Conservation (phyloP, 2,888 invertebrate species). For the Fabriciana adippe region DNA sequence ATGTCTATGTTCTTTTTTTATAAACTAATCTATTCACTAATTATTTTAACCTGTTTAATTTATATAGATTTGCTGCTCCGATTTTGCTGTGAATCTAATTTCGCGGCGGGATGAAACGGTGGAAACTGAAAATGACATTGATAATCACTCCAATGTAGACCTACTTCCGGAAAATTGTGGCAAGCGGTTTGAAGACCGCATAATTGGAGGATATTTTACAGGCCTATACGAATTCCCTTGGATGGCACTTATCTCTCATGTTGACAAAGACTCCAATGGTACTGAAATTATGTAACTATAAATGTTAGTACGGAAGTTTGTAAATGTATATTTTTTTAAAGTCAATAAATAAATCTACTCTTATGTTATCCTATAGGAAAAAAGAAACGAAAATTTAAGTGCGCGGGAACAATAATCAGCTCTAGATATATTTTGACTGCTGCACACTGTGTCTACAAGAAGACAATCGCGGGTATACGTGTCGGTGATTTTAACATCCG, state of each 20-base stretch:
- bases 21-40: no score
- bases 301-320: neutral
- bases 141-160: conserved; percentile 45
- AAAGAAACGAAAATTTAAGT: conserved; percentile 55
- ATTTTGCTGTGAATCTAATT: conserved; percentile 9
- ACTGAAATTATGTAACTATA: neutral
- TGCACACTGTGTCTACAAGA: conserved; percentile 39
- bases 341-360: neutral
- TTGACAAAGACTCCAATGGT: conserved; percentile 35
- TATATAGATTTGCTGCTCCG: conserved; percentile 39
- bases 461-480: conserved; percentile 37
- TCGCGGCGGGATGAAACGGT: neutral
- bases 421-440: conserved; percentile 42
- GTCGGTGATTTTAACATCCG: conserved; percentile 41
- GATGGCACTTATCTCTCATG: conserved; percentile 84
- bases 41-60: no score
- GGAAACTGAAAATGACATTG: conserved; percentile 34
- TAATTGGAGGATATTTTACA: conserved; percentile 79
- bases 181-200: conserved; percentile 62
- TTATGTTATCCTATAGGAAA: conserved; percentile 28
- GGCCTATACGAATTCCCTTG: conserved; percentile 83
- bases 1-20: no score
- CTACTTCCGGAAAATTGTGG: conserved; percentile 69
- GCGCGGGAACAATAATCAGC: conserved; percentile 57
- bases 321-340: neutral